Percentiles rank a stretch among this genome's conserved stretches.
Conservation (phyloP, 2,113 vertebrate species). For the Thamnaconus septentrionalis region DNA sequence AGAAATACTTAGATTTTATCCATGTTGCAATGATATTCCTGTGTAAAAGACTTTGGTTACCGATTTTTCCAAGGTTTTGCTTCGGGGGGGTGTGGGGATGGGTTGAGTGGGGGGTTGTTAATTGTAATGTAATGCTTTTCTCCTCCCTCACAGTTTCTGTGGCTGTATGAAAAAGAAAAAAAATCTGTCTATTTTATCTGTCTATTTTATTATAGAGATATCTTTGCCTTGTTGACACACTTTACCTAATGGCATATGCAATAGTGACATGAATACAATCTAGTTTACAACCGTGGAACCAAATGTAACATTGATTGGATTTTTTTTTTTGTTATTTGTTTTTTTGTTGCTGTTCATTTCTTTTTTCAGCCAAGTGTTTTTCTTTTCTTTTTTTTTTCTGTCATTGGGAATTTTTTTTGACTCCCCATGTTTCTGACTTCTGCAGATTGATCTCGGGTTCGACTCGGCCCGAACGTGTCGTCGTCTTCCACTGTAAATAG, state of each 20-base stretch:
- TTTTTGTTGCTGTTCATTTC: conserved; percentile 83
- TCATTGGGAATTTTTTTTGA: conserved; percentile 76
- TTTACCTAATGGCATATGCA: conserved; percentile 90
- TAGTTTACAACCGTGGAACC: conserved; percentile 96
- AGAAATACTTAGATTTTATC: conserved; percentile 59
- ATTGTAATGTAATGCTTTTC: conserved; percentile 48
- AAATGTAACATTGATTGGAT: conserved; percentile 81
- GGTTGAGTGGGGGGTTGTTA: conserved; percentile 22
- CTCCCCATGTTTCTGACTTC: conserved; percentile 59
- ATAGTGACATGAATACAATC: conserved; percentile 82
- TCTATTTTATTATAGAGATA: conserved; percentile 68
- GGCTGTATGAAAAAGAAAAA: conserved; percentile 27
- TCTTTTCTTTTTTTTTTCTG: conserved; percentile 50
- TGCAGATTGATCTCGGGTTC: conserved; percentile 73
- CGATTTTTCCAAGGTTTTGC: conserved; percentile 53
- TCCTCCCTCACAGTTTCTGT: conserved; percentile 47
- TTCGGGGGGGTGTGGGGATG: conserved; percentile 7
- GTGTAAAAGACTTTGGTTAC: conserved; percentile 63
- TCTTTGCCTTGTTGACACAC: conserved; percentile 80
- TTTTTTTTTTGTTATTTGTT: conserved; percentile 61
- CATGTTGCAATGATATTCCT: conserved; percentile 55
- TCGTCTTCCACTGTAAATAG: conserved; percentile 90
- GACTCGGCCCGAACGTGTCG: conserved; percentile 83
- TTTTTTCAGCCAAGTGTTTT: conserved; percentile 83
- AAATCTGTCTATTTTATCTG: conserved; percentile 19